phyloP scores from a whole-genome alignment of 2,797 vertebrate genomes.

The Streptopelia turtur region DNA sequence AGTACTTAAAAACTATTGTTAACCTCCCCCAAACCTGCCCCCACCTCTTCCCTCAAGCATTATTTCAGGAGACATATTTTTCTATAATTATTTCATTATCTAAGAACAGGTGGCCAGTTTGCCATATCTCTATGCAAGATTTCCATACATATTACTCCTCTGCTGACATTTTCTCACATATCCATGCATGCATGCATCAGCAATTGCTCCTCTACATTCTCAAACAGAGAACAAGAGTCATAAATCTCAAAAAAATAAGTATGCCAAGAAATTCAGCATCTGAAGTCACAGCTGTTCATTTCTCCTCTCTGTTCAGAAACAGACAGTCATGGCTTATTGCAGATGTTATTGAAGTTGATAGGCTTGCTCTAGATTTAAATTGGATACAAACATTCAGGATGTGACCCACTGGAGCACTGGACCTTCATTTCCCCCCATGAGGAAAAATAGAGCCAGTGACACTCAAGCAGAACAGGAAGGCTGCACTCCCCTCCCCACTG shows the following conservation, averaged over 20 bases:
- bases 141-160: background rate
- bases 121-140: background rate
- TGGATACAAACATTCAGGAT: background rate
- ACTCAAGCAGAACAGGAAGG: background rate
- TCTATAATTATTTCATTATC: background rate
- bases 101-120: background rate
- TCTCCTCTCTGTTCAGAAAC: background rate
- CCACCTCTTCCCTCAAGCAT: background rate
- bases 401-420: background rate
- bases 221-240: background rate
- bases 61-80: background rate
- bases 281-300: slow-evolving; percentile 30
- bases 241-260: slow-evolving; percentile 11
- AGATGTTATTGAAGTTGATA: background rate
- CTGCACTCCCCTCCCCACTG: background rate
- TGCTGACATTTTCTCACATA: background rate
- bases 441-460: background rate
- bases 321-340: background rate
- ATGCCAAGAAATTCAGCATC: background rate
- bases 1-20: background rate
- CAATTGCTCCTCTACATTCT: background rate
- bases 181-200: background rate
- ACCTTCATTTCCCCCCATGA: background rate
- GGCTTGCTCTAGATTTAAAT: background rate
- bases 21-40: background rate